A percentile compares a stretch with the other conserved stretches of the same genome.
phyloP scores from a whole-genome alignment of 2,797 vertebrate genomes.

The Argyrosomus regius region DNA sequence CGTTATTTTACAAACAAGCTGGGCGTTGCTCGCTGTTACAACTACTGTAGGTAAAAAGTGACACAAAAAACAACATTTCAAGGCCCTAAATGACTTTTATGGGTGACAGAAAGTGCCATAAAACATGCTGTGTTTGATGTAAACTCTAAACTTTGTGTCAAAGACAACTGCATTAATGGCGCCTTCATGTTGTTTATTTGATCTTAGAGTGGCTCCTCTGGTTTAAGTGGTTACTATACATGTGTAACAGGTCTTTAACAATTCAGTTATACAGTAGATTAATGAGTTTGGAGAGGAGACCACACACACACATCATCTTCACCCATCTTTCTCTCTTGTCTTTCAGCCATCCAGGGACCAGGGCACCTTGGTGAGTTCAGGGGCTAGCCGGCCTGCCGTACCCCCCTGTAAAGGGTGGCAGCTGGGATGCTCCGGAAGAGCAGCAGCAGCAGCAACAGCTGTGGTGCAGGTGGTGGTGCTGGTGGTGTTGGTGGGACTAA shows the following conservation, averaged over 20 bases:
- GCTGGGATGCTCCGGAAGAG: constrained; percentile 80
- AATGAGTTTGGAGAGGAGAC: background rate
- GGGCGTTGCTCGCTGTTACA: background rate
- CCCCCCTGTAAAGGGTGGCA: constrained; percentile 60
- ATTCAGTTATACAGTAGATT: background rate
- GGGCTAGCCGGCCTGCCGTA: constrained; percentile 60
- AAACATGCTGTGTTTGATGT: background rate
- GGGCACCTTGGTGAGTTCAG: constrained; percentile 65
- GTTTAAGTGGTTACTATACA: background rate
- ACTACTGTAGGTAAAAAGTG: background rate
- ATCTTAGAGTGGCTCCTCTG: background rate
- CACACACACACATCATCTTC: background rate
- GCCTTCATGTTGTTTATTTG: background rate
- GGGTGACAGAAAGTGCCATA: background rate
- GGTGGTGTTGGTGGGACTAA: constrained; percentile 76
- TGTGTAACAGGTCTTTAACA: background rate
- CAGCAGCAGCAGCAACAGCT: constrained; percentile 69
- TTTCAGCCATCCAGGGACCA: constrained; percentile 59
- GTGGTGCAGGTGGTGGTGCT: constrained; percentile 6
- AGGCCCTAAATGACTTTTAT: background rate
- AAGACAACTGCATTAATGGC: background rate
- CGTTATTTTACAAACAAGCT: constrained; percentile 15
- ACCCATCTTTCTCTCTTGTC: constrained; percentile 13
- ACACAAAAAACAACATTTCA: background rate
- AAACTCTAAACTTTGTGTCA: background rate